Evolutionary conservation across 2,888 invertebrate species (phyloP), one percentile per base, ranked within the genome.

Genomic region (Drosophila prolongata): DNA sequence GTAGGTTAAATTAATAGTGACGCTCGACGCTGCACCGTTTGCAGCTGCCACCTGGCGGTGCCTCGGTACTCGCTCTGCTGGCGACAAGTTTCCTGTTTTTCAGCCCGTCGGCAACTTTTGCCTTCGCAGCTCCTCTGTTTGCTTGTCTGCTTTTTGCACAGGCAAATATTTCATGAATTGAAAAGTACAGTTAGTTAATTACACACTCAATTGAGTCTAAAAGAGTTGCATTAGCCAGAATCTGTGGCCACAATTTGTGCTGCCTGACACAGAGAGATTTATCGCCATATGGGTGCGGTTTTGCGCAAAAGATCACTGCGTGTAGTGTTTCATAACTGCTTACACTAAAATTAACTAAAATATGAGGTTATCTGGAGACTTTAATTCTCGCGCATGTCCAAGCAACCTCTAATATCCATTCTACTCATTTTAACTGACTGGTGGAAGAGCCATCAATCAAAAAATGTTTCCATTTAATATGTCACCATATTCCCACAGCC

Each of bases 1-100:
- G 70, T 88, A 87, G 90, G 90, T 89, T 90, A 89, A 90, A 90
- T 90, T 85, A 90, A 90, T 90, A 90, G 90, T 84, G 90, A 90
- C 90, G 89, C 90, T 77, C 57, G 79, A 65, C 55, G 44, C 59
- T 65, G 37, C 60, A 49, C 62, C 38, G 38, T n/a, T 38, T 4
- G 38, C 43, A 46, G 30, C n/a, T 66, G 76, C 24, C 76, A 86
- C 85, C 86, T 82, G 88, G 86, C 87, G 77, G 80, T 53, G 44
- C 65, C 60, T 67, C 71, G 67, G 59, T 75, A 42, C 38, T 35
- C 13, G 46, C 35, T 40, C 35, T 55, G 24, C 49, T n/a, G 35
- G 52, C 37, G 42, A 46, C 49, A 24, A 43, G 55, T 27, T 50
- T 58, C 65, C 76, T 55, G 64, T 65, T 47, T 62, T 68, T 71